Percentiles rank a stretch among this genome's conserved stretches.
Conservation (phyloP, 2,113 vertebrate species). For the Pavo muticus region DNA sequence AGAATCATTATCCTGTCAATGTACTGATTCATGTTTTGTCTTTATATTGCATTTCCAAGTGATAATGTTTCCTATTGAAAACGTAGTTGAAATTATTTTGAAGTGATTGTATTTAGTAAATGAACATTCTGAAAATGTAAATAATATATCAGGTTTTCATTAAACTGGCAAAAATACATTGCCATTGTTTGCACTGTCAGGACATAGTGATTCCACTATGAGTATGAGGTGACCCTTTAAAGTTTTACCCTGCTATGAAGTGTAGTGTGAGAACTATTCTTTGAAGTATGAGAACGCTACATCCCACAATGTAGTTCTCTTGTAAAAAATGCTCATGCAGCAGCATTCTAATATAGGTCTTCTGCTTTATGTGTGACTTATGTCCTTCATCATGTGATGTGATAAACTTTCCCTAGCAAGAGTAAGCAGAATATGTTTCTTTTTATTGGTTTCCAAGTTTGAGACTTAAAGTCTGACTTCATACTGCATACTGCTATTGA, state of each 20-base stretch:
- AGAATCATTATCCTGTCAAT: neutral
- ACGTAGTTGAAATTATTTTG: neutral
- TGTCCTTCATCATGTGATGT: neutral
- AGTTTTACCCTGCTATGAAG: neutral
- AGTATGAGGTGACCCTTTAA: neutral
- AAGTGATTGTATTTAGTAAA: neutral
- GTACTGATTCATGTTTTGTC: neutral
- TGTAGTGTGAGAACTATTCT: too few relatives aligned
- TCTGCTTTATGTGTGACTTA: neutral
- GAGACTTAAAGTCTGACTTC: neutral
- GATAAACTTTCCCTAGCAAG: neutral
- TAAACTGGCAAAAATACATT: neutral
- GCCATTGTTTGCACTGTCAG: neutral
- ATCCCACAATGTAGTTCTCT: neutral
- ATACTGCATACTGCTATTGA: fast-evolving
- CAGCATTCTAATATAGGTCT: neutral
- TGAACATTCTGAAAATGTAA: neutral
- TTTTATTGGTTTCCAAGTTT: neutral
- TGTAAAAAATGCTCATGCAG: neutral
- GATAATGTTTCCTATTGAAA: neutral
- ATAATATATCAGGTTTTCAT: neutral
- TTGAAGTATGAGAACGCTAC: neutral
- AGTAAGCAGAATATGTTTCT: neutral
- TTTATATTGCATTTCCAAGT: neutral
- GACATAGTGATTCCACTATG: neutral